Conservation (phyloP, 23 tunicate genomes). For the Ascidia mentula region DNA sequence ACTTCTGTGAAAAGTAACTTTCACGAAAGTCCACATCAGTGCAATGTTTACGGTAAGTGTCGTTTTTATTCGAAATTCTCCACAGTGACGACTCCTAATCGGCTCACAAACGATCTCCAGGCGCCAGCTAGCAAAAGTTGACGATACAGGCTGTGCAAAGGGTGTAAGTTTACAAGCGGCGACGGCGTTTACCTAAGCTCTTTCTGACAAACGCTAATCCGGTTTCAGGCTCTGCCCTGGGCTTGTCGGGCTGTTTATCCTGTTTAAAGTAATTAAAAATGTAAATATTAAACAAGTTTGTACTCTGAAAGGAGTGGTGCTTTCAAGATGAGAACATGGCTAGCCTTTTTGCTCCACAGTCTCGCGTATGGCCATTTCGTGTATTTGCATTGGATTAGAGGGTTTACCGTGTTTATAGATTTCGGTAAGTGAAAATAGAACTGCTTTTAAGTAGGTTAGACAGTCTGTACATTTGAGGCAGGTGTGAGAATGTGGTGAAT, state of each 20-base stretch:
- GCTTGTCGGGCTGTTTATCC: background rate
- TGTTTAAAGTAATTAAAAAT: background rate
- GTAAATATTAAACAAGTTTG: background rate
- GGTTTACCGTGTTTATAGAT: too few species aligned
- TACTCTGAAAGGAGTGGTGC: background rate
- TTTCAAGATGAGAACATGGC: conserved; percentile 6
- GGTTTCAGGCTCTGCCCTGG: background rate
- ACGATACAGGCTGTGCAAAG: background rate
- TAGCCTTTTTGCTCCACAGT: too few species aligned
- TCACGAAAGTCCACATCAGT: background rate
- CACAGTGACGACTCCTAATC: conserved; percentile 2
- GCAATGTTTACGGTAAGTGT: background rate
- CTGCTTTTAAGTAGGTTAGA: too few species aligned
- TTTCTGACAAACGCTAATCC: conserved; percentile 1
- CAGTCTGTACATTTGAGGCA: too few species aligned
- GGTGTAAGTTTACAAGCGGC: background rate
- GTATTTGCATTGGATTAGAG: too few species aligned
- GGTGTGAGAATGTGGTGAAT: too few species aligned
- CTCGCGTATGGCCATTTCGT: too few species aligned
- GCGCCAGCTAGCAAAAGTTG: conserved; percentile 6
- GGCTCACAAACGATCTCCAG: background rate
- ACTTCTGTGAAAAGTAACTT: background rate
- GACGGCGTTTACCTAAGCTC: background rate
- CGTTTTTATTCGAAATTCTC: background rate
- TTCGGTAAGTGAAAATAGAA: too few species aligned